These are phyloP conservation scores for Sternotherus odoratus DNA, from an alignment of 2,797 vertebrate genomes.

Conservation along the genomic window DNA sequence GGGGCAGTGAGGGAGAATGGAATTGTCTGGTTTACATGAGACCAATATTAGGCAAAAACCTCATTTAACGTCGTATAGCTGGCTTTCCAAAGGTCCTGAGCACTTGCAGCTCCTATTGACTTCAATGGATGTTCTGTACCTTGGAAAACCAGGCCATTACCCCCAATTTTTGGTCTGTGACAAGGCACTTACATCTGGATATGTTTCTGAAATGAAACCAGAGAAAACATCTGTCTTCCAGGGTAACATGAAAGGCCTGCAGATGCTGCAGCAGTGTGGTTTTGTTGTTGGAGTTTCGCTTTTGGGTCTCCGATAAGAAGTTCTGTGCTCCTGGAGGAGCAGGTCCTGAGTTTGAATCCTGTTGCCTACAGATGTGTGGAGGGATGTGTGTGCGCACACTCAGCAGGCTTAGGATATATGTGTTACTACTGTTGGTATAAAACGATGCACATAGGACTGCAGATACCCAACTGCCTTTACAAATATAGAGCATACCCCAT, in stretches of 20 bases:
- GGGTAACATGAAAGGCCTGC: background rate
- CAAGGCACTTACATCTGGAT: background rate
- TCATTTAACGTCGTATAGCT: background rate
- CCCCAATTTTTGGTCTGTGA: background rate
- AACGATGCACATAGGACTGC: background rate
- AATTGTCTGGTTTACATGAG: constrained; percentile 25
- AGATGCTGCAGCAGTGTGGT: background rate
- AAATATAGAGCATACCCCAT: background rate
- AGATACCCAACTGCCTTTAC: background rate
- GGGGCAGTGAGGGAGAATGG: background rate
- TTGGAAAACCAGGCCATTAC: background rate
- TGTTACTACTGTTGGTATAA: background rate
- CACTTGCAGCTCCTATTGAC: background rate
- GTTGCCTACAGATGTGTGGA: background rate
- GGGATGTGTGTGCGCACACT: background rate
- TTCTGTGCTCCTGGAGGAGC: background rate
- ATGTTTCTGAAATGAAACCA: background rate
- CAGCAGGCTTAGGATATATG: background rate
- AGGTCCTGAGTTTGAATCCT: background rate
- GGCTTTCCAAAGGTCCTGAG: background rate
- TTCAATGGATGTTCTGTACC: background rate
- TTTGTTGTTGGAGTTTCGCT: background rate
- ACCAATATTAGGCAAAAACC: background rate
- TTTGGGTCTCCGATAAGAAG: background rate
- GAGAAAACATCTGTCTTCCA: background rate